Conservation (phyloP, 2,113 vertebrate genomes). For the Stegostoma tigrinum region DNA sequence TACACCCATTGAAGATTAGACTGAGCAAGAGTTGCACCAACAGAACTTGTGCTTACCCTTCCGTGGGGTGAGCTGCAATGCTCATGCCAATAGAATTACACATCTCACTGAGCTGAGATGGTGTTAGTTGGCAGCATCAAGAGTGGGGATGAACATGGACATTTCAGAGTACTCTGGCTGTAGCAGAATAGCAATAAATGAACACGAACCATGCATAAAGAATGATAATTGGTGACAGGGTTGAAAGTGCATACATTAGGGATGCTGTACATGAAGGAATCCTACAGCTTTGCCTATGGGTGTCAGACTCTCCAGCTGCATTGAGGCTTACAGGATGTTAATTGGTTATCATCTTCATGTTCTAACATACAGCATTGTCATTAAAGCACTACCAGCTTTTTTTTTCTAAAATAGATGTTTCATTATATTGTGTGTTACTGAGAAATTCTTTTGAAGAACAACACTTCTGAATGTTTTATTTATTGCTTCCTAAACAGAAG, state of each 20-base stretch:
- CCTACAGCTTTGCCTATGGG: background rate
- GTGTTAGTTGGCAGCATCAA: background rate
- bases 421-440: background rate
- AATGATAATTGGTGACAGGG: background rate
- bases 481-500: too few species aligned
- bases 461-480: too few species aligned
- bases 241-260: background rate
- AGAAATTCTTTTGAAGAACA: too few species aligned
- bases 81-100: background rate
- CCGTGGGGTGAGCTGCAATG: background rate
- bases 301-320: background rate
- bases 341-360: background rate
- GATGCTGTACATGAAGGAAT: background rate
- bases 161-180: background rate
- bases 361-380: background rate
- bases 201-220: background rate
- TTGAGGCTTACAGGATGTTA: background rate
- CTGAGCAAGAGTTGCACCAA: background rate
- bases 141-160: too few species aligned
- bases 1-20: background rate
- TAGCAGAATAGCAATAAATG: background rate
- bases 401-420: background rate
- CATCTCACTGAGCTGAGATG: background rate
- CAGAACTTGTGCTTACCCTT: background rate
- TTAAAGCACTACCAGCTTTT: conserved; percentile 9